phyloP scores from a whole-genome alignment of 2,888 invertebrate genomes.

The Oxytorus armatus region DNA sequence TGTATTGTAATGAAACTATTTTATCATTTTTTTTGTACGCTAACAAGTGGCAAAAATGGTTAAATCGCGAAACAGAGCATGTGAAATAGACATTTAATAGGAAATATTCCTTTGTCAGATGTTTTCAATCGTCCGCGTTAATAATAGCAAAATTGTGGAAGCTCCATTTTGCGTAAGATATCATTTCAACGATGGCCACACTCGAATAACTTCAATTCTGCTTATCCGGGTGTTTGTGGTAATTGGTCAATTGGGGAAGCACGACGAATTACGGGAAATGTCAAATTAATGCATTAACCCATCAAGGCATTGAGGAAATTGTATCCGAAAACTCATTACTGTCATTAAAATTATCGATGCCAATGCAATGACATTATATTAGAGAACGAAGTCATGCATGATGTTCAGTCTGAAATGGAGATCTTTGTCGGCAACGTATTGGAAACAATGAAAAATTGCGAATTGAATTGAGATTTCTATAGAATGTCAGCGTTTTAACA shows the following conservation, averaged over 20 bases:
- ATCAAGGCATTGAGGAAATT: conserved; percentile 34
- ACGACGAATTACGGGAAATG: conserved; percentile 14
- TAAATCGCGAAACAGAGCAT: too few relatives aligned
- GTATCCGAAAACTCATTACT: conserved; percentile 22
- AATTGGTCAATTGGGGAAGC: conserved; percentile 1
- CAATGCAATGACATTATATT: conserved; percentile 1
- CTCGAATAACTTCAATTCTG: not conserved
- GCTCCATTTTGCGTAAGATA: conserved; percentile 14
- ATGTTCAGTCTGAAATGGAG: not conserved
- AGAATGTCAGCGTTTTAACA: too few relatives aligned
- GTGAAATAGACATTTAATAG: too few relatives aligned
- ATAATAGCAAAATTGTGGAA: too few relatives aligned
- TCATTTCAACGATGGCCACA: not conserved
- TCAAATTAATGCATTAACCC: conserved; percentile 33
- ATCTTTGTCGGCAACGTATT: not conserved
- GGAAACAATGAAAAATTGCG: not conserved
- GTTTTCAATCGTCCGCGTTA: too few relatives aligned
- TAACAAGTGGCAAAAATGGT: too few relatives aligned
- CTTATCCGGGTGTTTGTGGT: not conserved
- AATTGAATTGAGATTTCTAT: too few relatives aligned
- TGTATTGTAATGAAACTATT: too few relatives aligned
- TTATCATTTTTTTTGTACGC: too few relatives aligned
- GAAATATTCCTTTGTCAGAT: too few relatives aligned
- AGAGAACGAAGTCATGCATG: not conserved
- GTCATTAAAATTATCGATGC: not conserved